Evolutionary conservation across 2,113 vertebrate species (phyloP).

Genomic region (Prolemur simus): DNA sequence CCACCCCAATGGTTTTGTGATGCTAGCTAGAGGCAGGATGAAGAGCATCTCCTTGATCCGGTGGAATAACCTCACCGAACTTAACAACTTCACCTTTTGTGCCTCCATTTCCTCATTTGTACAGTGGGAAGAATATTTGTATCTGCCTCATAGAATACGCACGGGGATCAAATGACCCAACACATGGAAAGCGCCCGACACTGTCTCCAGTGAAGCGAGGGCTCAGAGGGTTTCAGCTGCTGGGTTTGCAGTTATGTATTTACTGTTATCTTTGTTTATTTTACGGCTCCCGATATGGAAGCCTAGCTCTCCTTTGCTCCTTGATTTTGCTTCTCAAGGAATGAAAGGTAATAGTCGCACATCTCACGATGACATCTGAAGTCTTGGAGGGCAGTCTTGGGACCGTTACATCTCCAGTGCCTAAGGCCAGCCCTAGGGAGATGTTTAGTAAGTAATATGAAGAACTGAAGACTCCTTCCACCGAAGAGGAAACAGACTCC

Average conservation of each 20-base stretch:
- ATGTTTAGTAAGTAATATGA: neutral
- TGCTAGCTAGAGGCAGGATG: neutral
- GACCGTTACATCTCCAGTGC: neutral
- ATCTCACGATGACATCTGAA: neutral
- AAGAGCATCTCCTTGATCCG: constrained; percentile 48
- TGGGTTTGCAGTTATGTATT: neutral
- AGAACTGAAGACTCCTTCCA: neutral
- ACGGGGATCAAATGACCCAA: neutral
- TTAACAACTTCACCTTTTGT: neutral
- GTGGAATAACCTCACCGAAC: constrained; percentile 86
- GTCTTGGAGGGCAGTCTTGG: neutral
- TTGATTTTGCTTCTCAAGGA: neutral
- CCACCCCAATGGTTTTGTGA: neutral
- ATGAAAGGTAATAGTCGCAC: neutral
- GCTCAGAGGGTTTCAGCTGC: neutral
- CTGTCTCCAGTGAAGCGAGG: neutral
- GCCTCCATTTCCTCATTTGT: neutral
- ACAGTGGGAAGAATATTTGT: neutral
- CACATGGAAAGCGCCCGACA: neutral
- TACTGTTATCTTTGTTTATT: neutral
- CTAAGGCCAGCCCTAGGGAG: accelerated
- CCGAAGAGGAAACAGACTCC: neutral
- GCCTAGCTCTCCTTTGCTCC: neutral
- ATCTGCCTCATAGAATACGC: neutral
- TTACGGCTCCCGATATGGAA: neutral